Evolutionary conservation across 2,888 invertebrate species (phyloP).

Genomic region (Drosophila nr. medialis): DNA sequence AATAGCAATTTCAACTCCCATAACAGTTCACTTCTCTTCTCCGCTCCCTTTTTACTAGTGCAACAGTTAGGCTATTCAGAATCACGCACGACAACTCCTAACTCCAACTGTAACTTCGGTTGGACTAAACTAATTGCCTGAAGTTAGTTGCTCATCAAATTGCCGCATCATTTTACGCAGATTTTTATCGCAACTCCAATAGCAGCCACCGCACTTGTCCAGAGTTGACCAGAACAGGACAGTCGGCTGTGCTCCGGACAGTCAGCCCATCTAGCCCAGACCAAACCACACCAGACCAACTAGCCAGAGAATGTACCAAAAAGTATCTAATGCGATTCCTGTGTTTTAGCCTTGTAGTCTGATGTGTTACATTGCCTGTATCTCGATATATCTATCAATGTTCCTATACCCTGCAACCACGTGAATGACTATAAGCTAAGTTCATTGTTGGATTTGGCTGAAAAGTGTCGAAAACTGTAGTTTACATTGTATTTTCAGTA

Average conservation of each 20-base stretch:
- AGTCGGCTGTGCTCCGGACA: background rate
- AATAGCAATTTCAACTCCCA: slow-evolving; percentile 20
- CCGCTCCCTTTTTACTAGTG: slow-evolving; percentile 16
- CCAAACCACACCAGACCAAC: slow-evolving; percentile 9
- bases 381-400: slow-evolving; percentile 65
- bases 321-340: slow-evolving; percentile 79
- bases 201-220: slow-evolving; percentile 31
- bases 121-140: slow-evolving; percentile 72
- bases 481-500: too few species aligned
- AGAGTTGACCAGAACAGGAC: slow-evolving; percentile 25
- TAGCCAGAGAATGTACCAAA: slow-evolving; percentile 24
- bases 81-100: slow-evolving; percentile 43
- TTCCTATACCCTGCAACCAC: slow-evolving; percentile 50
- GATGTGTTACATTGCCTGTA: slow-evolving; percentile 58
- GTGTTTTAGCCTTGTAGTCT: slow-evolving; percentile 68
- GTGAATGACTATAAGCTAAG: background rate
- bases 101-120: slow-evolving; percentile 24
- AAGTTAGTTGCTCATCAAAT: slow-evolving; percentile 81
- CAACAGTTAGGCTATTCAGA: slow-evolving; percentile 51
- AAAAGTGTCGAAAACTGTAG: background rate
- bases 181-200: slow-evolving; percentile 70
- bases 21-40: slow-evolving; percentile 13
- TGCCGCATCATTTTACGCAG: slow-evolving; percentile 77
- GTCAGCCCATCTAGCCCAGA: slow-evolving; percentile 1
- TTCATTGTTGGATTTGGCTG: background rate